Evolutionary conservation across 2,888 invertebrate genomes (phyloP).

Genomic region (Meghimatium bilineatum): DNA sequence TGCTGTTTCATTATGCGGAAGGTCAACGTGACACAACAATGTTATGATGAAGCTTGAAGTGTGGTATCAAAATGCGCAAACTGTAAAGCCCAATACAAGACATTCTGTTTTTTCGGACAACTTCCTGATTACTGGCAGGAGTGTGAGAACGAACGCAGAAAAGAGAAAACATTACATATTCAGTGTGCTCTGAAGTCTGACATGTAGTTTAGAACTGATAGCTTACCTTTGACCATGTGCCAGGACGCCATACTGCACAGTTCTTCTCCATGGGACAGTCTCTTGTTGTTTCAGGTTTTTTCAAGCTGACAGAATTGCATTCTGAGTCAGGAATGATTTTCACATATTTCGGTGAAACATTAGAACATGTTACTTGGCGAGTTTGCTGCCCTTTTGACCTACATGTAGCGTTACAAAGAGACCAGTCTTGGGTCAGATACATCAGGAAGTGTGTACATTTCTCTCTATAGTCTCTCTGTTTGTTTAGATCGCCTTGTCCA

Average conservation of each 20-base stretch:
- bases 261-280: slow-evolving; percentile 57
- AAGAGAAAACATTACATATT: too few relatives aligned
- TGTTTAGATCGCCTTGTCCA: not conserved
- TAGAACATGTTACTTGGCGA: slow-evolving; percentile 83
- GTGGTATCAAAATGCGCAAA: too few relatives aligned
- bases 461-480: slow-evolving; percentile 30
- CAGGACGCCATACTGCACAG: slow-evolving; percentile 63
- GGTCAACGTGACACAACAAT: too few relatives aligned
- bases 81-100: too few relatives aligned
- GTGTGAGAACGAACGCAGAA: too few relatives aligned
- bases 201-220: not conserved
- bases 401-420: slow-evolving; percentile 90
- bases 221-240: slow-evolving; percentile 63
- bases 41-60: too few relatives aligned
- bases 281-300: slow-evolving; percentile 56
- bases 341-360: slow-evolving; percentile 83
- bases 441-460: slow-evolving; percentile 44
- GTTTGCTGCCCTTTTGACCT: slow-evolving; percentile 85
- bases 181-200: not conserved
- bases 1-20: too few relatives aligned
- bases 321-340: slow-evolving; percentile 77
- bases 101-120: too few relatives aligned
- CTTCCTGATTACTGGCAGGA: too few relatives aligned
- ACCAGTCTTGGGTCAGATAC: slow-evolving; percentile 83
- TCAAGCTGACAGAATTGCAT: slow-evolving; percentile 57